A percentile compares a stretch with the other conserved stretches of the same genome.
Evolutionary conservation across 2,797 vertebrate genomes (phyloP).

Genomic region (Microcaecilia unicolor): DNA sequence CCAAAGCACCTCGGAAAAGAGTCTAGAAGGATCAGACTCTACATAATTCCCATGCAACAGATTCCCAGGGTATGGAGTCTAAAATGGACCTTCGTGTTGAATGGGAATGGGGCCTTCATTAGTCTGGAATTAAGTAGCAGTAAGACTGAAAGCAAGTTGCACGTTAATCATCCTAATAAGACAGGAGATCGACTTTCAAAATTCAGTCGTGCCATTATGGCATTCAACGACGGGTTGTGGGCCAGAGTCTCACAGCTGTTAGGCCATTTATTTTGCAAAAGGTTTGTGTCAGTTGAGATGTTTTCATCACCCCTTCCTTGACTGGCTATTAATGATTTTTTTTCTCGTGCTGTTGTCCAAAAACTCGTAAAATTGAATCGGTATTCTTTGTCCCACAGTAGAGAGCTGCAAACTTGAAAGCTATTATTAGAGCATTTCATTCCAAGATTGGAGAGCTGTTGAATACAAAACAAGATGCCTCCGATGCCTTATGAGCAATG

Average conservation of each 20-base stretch:
- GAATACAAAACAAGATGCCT: no score
- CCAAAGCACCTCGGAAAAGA: background rate
- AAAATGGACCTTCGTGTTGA: background rate
- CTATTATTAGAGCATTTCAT: no score
- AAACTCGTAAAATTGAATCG: no score
- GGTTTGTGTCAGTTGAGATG: conserved; percentile 1
- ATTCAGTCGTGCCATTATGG: conserved; percentile 3
- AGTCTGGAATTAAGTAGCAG: conserved; percentile 6
- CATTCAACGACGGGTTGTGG: background rate
- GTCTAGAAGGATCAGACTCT: background rate
- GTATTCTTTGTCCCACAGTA: no score
- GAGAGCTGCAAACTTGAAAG: no score
- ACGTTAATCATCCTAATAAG: conserved; percentile 10
- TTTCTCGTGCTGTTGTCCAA: background rate
- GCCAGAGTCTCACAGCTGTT: background rate
- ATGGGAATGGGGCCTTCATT: background rate
- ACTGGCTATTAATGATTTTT: background rate
- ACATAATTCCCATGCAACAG: background rate
- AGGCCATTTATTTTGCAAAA: conserved; percentile 5
- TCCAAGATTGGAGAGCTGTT: no score
- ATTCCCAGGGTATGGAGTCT: conserved; percentile 7
- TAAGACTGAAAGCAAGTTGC: conserved; percentile 3
- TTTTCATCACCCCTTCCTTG: background rate
- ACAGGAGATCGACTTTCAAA: conserved; percentile 2
- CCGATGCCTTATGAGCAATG: no score